Evolutionary conservation across 1,140 invertebrate species (phyloP), one percentile per base, ranked within the genome.

Genomic region (Stenopsyche tienmushanensis): DNA sequence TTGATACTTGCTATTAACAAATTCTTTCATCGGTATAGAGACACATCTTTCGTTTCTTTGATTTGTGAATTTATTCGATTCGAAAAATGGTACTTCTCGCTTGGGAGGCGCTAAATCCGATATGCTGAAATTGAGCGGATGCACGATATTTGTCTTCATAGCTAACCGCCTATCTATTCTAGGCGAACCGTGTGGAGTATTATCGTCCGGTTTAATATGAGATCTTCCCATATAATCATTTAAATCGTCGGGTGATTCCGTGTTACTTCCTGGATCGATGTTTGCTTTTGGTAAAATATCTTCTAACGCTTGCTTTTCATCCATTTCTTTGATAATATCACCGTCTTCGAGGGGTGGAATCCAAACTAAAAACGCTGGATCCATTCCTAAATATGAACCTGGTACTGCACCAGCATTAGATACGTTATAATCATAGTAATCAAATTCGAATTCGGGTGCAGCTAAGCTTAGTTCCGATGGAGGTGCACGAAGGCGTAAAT

Each of bases 401-500:
- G 91, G 91, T n/a, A 86, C 89, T 2, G 90, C 88, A 47, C 88
- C 88, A 57, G 89, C 84, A 75, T 84, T 84, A 47, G 89, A 86
- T 0, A 94, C 90, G 76, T 93, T 90, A 71, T 94, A 94, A 75
- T 94, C 92, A 72, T 94, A 94, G 72, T 94, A 94, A 73, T 94
- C 92, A 39, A 93, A 79, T 75, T 94, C 91, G 58, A 93, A 80
- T 72, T 93, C 92, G 2, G 82, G 82, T 20, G 84, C 88, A 0
- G 84, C 84, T n/a, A 91, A 76, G 45, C 90, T 92, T 65, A 91
- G 87, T 71, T 93, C 90, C 0, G 91, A 93, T 1, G 85, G 85
- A 0, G 86, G 86, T 1, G 84, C 81, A 23, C 83, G 81, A 23
- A 67, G 39, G n/a, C 75, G 72, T 8, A 91, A 75, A 3, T 92